Evolutionary conservation across 1,140 invertebrate species (phyloP).

Genomic region (Drosophila fuyamai): DNA sequence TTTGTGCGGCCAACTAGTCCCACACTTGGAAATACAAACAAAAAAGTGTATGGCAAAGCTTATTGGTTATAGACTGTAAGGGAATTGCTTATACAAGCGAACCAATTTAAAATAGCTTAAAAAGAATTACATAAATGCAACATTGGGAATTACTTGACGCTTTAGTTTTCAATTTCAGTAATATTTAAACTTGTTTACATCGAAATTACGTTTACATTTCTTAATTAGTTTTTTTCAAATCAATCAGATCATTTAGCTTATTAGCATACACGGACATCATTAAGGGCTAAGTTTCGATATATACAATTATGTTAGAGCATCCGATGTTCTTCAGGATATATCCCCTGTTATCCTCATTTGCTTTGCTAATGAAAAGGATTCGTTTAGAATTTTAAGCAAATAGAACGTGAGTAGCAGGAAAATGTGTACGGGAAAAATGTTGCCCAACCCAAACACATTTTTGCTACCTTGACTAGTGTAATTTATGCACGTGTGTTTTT

Average conservation of each 20-base stretch:
- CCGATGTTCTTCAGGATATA: slow-evolving; percentile 1
- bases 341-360: slow-evolving; percentile 20
- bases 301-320: slow-evolving; percentile 2
- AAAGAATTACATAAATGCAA: background rate
- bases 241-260: too few species aligned
- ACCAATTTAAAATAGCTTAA: background rate
- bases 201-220: too few species aligned
- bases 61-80: background rate
- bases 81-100: background rate
- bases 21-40: slow-evolving; percentile 14
- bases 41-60: slow-evolving; percentile 1
- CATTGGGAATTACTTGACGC: background rate
- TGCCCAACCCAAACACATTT: slow-evolving; percentile 20
- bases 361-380: slow-evolving; percentile 79
- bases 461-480: slow-evolving; percentile 57
- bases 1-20: slow-evolving; percentile 39
- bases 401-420: slow-evolving; percentile 78
- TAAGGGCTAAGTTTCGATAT: too few species aligned
- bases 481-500: slow-evolving; percentile 60
- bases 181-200: too few species aligned
- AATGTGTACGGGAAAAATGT: slow-evolving; percentile 34
- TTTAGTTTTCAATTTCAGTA: too few species aligned
- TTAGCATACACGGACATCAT: too few species aligned
- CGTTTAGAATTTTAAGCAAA: slow-evolving; percentile 82
- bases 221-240: too few species aligned